Evolutionary conservation across 2,113 vertebrate genomes (phyloP).

Genomic region (Neolamprologus modestus): DNA sequence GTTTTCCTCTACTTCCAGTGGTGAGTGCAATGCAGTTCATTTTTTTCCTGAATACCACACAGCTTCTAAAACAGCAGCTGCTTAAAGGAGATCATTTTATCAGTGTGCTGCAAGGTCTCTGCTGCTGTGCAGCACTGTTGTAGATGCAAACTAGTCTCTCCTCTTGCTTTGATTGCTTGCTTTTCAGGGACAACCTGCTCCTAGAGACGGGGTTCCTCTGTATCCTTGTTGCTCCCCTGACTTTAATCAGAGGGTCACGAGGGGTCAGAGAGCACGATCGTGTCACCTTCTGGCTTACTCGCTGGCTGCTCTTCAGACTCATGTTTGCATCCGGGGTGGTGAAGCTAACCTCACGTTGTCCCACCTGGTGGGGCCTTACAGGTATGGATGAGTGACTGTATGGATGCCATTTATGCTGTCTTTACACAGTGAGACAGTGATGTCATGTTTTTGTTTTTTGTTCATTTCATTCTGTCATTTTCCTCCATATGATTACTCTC

Average conservation of each 20-base stretch:
- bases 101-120: neutral
- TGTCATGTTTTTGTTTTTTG: neutral
- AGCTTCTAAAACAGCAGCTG: neutral
- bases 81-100: neutral
- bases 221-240: conserved; percentile 81
- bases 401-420: neutral
- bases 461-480: neutral
- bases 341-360: conserved; percentile 90
- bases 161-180: neutral
- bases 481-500: neutral
- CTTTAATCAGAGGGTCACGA: conserved; percentile 37
- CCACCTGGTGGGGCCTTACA: conserved; percentile 94
- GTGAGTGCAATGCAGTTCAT: conserved; percentile 70
- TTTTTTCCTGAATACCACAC: neutral
- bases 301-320: conserved; percentile 92
- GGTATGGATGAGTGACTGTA: conserved; percentile 57
- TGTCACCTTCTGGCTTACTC: conserved; percentile 83
- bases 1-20: conserved; percentile 98
- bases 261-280: conserved; percentile 65
- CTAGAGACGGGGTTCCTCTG: conserved; percentile 87
- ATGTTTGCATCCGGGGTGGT: conserved; percentile 95
- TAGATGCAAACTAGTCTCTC: neutral
- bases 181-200: conserved; percentile 84
- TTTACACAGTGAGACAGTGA: neutral
- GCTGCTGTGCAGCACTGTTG: neutral